Base-by-base conservation (phyloP, 1,140 invertebrate genomes). In the Pseudobourletiella spinata region DNA sequence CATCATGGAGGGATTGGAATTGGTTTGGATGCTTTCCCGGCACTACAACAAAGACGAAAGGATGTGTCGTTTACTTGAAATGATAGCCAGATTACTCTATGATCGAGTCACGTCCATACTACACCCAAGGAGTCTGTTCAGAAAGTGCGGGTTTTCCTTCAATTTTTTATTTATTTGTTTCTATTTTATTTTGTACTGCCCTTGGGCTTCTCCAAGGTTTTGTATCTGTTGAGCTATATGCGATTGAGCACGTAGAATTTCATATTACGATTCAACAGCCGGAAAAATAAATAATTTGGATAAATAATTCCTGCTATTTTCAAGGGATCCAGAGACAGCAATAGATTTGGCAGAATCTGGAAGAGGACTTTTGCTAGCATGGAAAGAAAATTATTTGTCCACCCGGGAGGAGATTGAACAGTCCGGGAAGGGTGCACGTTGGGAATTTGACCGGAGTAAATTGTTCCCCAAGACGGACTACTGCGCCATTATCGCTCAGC, bases 381-480 rank as follows among this genome's bases (percentile, higher is more conserved):
- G 91, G 90, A 87, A 88, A 71, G 71, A 75, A 0, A 76, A 82
- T 1, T 91, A 89, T 71, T 76, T 85, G 65, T 79, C 84, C 54
- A 89, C 85, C 0, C 76, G 91, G 26, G 78, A 83, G 18, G 84
- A 83, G 63, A 94, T 95, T 65, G 91, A 95, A 74, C 71, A 82
- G 2, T 86, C 86, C 1, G 87, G 87, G 0, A 87, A 87, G 68
- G 88, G 87, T 2, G 80, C 81, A 11, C 80, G 91, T 16, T 95
- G 91, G 92, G 91, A 95, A 74, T 95, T 95, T 74, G 87, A 93
- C 71, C 83, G 86, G 63, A 82, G 80, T 11, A 79, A 80, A 46
- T 76, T 95, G 1, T 95, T 95, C 73, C 83, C 83, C 8, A 80
- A 83, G 51, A 89, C 89, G 0, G 88, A 94, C 71, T 91, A 94